Base-by-base conservation (phyloP, 1,140 invertebrate genomes). In the Aphis craccivora region DNA sequence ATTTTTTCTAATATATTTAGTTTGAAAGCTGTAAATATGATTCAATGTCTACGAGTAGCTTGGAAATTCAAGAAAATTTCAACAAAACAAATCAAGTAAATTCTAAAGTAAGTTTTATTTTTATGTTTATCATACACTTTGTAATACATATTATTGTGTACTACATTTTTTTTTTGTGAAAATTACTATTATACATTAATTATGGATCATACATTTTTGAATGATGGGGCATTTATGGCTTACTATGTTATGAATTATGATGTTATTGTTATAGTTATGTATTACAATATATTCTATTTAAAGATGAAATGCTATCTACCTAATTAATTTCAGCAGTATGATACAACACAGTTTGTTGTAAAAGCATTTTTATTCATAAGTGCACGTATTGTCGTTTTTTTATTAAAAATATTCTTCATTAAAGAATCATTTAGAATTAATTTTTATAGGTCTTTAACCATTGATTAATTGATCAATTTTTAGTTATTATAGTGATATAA, bases 21-120 rank as follows among this genome's bases (percentile, higher is more conserved):
- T 25, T 92, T 37, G 91, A 84, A 83, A 81, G 35, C 53, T 48
- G 43, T n/a, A 91, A 91, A 76, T 81, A 81, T 81, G 91, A 92
- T 51, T 25, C 91, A 51, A 53, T 92, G n/a, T 92, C 67, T 30
- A 92, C 91, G 18, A 92, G 37, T 48, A 92, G 76, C 25, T 51
- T 51, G 25, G 76, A 51, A 6, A 11, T 51, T 11, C 30, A 92
- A 53, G 90, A 83, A 0, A 81, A 92, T 83, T 40, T 48, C 7
- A 92, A 92, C 11, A 84, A 92, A 37, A 22, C 67, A 35, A 92
- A 25, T 83, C 55, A 76, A 91, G 30, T 45, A 45, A 67, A 90
- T 60, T 90, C 35, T 90, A 90, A 90, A 60, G 53, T 90, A 45
- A 86, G 40, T 30, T 86, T 45, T 43, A 30, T 30, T 86, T 45